Evolutionary conservation across 2,888 invertebrate species (phyloP), one percentile per base, ranked within the genome.

Genomic region (Sphaerophoria taeniata): DNA sequence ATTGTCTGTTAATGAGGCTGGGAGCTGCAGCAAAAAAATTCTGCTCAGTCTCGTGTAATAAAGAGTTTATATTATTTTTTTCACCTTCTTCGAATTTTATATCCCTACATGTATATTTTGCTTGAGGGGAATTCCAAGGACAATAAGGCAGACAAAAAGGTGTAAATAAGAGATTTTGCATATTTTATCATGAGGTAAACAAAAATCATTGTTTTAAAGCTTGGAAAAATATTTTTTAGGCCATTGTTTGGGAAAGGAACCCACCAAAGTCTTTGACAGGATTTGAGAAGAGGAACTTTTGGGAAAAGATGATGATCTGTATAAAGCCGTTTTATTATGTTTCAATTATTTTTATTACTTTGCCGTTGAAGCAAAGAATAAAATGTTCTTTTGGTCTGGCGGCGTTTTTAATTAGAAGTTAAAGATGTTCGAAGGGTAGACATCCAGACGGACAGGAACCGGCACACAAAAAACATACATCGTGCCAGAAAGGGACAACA

Each of bases 1-100:
- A 79, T 79, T 83, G 74, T 83, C 83, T 83, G 74, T 83, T 83
- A 83, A 83, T 83, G 83, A 83, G 79, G 83, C 74, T 79, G 24
- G 24, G 24, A 24, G 83, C 74, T 65, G 63, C 39, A 49, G 70
- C 47, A 53, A 60, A 9, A 39, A 24, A 24, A 24, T 24, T 14
- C 70, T 56, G 51, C 65, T 24, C 70, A 58, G 83, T 71, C 70
- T 78, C 60, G 70, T 83, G 74, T 79, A 82, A 70, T 51, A 75
- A 81, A 56, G 75, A 81, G 81, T 70, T 83, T 74, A 80, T 69
- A 67, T 79, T 47, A 53, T 56, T 71, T 71, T 43, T 74, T 55
- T 58, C 69, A 55, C 51, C 34, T 56, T 34, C 63, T 16, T 60
- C 45, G 45, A 12, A 36, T 9, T 36, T 69, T 67, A 16, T 24